phyloP scores from a whole-genome alignment of 2,888 invertebrate species.

The Cryptus armator region DNA sequence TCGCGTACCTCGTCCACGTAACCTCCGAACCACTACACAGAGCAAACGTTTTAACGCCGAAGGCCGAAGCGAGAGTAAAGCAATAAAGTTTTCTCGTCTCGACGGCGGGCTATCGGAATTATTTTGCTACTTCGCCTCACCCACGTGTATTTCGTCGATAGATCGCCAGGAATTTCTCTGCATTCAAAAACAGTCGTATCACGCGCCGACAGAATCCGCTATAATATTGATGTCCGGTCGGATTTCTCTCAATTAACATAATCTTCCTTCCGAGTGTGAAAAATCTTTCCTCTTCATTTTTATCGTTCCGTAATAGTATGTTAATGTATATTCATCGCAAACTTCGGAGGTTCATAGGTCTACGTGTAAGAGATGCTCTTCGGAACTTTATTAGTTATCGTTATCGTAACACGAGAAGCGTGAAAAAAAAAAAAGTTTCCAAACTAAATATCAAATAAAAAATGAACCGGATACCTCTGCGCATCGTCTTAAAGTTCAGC shows the following conservation, averaged over 20 bases:
- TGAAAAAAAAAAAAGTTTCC: background rate
- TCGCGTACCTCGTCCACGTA: background rate
- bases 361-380: background rate
- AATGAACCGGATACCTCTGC: conserved; percentile 2
- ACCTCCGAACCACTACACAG: background rate
- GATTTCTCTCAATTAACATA: conserved; percentile 71
- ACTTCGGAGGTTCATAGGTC: conserved; percentile 31
- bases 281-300: conserved; percentile 42
- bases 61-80: conserved; percentile 2
- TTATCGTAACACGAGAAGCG: conserved; percentile 3
- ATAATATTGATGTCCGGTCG: conserved; percentile 41
- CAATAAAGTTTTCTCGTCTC: conserved; percentile 9
- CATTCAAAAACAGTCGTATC: conserved; percentile 20
- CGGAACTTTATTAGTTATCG: background rate
- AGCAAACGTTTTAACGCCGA: background rate
- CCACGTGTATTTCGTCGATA: conserved; percentile 25
- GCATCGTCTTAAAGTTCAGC: background rate
- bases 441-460: background rate
- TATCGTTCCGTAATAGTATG: conserved; percentile 50
- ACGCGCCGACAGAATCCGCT: conserved; percentile 32
- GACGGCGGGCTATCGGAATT: conserved; percentile 31
- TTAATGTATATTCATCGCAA: conserved; percentile 41
- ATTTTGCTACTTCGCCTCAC: conserved; percentile 29
- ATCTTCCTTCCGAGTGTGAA: conserved; percentile 57
- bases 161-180: conserved; percentile 57